Evolutionary conservation across 2,113 vertebrate species (phyloP).

Genomic region (Triplophysa rosa): DNA sequence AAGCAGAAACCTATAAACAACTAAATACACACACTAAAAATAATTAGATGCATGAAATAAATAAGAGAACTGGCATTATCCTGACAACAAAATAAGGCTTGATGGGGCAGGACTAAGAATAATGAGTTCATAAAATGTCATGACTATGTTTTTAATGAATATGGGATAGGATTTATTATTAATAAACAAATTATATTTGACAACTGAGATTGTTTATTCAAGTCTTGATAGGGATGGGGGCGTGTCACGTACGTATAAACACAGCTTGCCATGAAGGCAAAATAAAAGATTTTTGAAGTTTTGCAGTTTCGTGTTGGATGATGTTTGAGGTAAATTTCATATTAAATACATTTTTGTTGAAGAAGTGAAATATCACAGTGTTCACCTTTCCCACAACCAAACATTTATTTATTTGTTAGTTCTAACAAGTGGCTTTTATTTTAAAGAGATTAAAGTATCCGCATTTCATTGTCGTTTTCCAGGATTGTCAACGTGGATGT

Average conservation of each 20-base stretch:
- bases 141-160: background rate
- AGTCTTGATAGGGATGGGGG: background rate
- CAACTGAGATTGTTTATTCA: background rate
- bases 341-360: background rate
- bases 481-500: background rate
- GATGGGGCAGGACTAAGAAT: background rate
- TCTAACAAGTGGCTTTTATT: constrained; percentile 43
- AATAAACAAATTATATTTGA: background rate
- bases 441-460: constrained; percentile 7
- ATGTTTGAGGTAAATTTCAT: background rate
- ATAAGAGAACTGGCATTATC: background rate
- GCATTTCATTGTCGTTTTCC: background rate
- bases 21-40: background rate
- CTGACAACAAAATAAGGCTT: background rate
- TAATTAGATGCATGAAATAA: background rate
- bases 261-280: background rate
- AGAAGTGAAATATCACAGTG: background rate
- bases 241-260: background rate
- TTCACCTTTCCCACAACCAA: background rate
- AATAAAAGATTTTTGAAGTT: background rate
- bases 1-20: too few relatives aligned
- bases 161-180: background rate
- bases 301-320: background rate
- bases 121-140: background rate
- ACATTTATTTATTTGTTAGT: background rate